phyloP scores from a whole-genome alignment of 2,113 vertebrate genomes.

The Brachirus orientalis region DNA sequence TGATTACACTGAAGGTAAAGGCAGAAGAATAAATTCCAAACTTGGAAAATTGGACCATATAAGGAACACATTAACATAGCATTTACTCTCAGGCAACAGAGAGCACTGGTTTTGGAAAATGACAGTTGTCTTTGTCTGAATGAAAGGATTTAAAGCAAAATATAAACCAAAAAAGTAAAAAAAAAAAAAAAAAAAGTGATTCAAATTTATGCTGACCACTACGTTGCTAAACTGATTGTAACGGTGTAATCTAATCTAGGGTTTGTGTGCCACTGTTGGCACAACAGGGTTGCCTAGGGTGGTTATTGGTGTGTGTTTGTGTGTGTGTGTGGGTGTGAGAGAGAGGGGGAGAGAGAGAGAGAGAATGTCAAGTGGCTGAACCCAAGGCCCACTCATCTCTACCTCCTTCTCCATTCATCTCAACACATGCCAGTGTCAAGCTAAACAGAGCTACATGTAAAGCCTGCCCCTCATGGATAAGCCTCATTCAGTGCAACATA shows the following conservation, averaged over 20 bases:
- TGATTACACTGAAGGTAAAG: no score
- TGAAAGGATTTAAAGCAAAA: no score
- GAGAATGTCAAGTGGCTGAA: conserved; percentile 64
- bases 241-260: conserved; percentile 21
- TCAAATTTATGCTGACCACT: neutral
- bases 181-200: no score
- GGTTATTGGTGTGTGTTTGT: conserved; percentile 7
- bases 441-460: conserved; percentile 48
- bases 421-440: conserved; percentile 22
- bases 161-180: no score
- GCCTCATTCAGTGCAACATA: conserved; percentile 60
- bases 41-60: no score
- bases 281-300: neutral
- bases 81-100: no score
- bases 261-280: conserved; percentile 30
- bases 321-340: conserved; percentile 21
- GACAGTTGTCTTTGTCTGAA: no score
- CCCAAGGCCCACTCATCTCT: conserved; percentile 42
- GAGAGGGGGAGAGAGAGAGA: conserved; percentile 12
- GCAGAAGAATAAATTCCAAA: no score
- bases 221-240: neutral
- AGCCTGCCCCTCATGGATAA: conserved; percentile 66
- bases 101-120: no score
- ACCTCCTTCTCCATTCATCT: conserved; percentile 23
- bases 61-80: no score